A percentile compares a stretch with the other conserved stretches of the same genome.
Evolutionary conservation across 2,888 invertebrate genomes (phyloP).

Genomic region (Catocala fraxini): DNA sequence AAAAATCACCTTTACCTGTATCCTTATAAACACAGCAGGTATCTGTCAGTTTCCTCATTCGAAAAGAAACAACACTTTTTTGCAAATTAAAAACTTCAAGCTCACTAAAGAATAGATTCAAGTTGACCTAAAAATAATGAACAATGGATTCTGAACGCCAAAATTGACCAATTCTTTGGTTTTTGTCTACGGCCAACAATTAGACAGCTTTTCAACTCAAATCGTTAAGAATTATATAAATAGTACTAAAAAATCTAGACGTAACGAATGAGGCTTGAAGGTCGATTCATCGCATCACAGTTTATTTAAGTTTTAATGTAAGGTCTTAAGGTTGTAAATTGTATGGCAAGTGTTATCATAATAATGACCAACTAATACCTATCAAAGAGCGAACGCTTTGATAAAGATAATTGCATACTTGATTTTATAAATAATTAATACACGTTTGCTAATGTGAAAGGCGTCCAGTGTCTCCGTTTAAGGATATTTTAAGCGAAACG

Average conservation of each 20-base stretch:
- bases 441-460: slow-evolving; percentile 7
- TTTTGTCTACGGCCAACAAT: slow-evolving; percentile 21
- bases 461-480: not conserved
- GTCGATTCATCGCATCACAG: slow-evolving; percentile 21
- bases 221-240: slow-evolving; percentile 23
- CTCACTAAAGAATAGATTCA: no score
- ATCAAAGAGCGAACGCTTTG: slow-evolving; percentile 17
- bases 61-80: not conserved
- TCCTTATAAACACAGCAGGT: not conserved
- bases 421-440: slow-evolving; percentile 19
- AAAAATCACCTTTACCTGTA: not conserved
- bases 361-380: slow-evolving; percentile 18
- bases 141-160: slow-evolving; percentile 1
- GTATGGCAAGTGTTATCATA: slow-evolving; percentile 5
- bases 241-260: slow-evolving; percentile 34
- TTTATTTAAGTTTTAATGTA: slow-evolving; percentile 18
- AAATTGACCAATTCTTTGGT: slow-evolving; percentile 3
- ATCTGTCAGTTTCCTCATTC: not conserved
- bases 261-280: slow-evolving; percentile 38
- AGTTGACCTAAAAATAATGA: slow-evolving; percentile 7
- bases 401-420: slow-evolving; percentile 32
- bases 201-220: slow-evolving; percentile 24
- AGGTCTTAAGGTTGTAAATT: slow-evolving; percentile 15
- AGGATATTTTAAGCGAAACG: no score
- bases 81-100: not conserved